phyloP scores from a whole-genome alignment of 53 echinoderm and acorn worm species.

The Temnopleurus reevesii region DNA sequence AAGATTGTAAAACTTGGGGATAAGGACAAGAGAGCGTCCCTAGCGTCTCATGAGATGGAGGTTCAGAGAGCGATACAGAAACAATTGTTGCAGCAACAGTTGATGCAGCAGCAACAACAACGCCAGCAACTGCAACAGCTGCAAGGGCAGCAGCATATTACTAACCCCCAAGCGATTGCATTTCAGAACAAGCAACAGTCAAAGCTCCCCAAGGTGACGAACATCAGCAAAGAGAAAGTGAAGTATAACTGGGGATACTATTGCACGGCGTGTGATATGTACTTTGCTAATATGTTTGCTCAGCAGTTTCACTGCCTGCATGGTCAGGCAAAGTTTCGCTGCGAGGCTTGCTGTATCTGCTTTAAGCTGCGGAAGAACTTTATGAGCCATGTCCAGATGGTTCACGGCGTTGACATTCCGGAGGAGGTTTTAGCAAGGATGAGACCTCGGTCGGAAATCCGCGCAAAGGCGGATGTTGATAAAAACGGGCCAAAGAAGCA shows the following conservation, averaged over 20 bases:
- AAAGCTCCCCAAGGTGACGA: conserved; percentile 37
- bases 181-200: conserved; percentile 28
- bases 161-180: not conserved
- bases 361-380: conserved; percentile 56
- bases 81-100: not conserved
- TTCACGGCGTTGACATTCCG: conserved; percentile 55
- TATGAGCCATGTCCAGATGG: conserved; percentile 59
- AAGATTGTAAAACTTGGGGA: not conserved
- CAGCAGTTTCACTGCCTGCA: conserved; percentile 59
- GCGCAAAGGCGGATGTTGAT: conserved; percentile 44
- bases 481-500: conserved; percentile 19
- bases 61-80: not conserved
- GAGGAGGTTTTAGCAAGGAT: conserved; percentile 56
- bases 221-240: conserved; percentile 49
- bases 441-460: conserved; percentile 47
- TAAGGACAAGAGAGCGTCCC: not conserved
- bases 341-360: conserved; percentile 58
- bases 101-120: not conserved
- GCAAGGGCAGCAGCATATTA: not conserved
- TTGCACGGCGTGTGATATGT: conserved; percentile 57
- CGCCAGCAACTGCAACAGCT: not conserved
- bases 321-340: conserved; percentile 53
- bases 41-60: not conserved
- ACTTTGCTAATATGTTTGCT: conserved; percentile 59
- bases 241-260: conserved; percentile 59